phyloP scores from a whole-genome alignment of 2,113 vertebrate genomes.

The Sisor rabdophorus region DNA sequence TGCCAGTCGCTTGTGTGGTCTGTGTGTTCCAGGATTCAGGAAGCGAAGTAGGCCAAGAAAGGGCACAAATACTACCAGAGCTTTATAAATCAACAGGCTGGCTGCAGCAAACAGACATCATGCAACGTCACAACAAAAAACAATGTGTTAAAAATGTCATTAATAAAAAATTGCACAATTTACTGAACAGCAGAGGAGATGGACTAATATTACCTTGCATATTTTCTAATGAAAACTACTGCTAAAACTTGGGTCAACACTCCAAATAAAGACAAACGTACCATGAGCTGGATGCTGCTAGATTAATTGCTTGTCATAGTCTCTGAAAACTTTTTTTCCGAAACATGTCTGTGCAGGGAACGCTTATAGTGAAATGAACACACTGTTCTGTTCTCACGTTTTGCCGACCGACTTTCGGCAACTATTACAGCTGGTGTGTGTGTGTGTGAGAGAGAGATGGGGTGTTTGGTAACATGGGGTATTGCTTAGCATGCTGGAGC shows the following conservation, averaged over 20 bases:
- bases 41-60: slow-evolving; percentile 52
- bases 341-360: slow-evolving; percentile 33
- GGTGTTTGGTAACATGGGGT: too few species aligned
- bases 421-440: slow-evolving; percentile 14
- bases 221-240: not conserved
- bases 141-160: slow-evolving; percentile 15
- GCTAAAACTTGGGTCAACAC: slow-evolving; percentile 17
- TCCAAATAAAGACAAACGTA: slow-evolving; percentile 27
- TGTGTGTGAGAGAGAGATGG: too few species aligned
- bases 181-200: not conserved
- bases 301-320: slow-evolving; percentile 26
- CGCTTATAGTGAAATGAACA: slow-evolving; percentile 27
- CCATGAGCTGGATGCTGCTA: slow-evolving; percentile 7
- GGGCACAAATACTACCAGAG: slow-evolving; percentile 52
- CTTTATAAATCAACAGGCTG: slow-evolving; percentile 47
- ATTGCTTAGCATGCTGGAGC: slow-evolving; percentile 24
- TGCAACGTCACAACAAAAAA: slow-evolving; percentile 36
- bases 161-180: slow-evolving; percentile 7
- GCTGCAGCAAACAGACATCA: slow-evolving; percentile 42
- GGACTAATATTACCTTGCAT: slow-evolving; percentile 31
- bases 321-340: slow-evolving; percentile 16
- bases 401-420: slow-evolving; percentile 11
- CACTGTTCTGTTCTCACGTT: slow-evolving; percentile 33
- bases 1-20: slow-evolving; percentile 59
- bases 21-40: slow-evolving; percentile 52